Conservation (phyloP, 1,140 invertebrate genomes). For the Platorchestia sp. region DNA sequence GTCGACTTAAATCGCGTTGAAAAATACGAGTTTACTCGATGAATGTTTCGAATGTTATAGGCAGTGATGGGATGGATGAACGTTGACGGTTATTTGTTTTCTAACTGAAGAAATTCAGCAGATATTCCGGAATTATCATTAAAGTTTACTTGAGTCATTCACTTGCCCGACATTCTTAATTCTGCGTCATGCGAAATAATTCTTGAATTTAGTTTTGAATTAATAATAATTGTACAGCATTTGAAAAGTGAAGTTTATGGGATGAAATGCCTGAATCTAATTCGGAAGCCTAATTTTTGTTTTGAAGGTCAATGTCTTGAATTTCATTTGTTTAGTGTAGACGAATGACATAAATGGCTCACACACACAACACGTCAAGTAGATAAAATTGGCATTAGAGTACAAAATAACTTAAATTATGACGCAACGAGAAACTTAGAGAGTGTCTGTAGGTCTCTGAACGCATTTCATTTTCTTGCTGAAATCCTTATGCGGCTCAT, state of each 20-base stretch:
- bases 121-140: no score
- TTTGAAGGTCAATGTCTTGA: neutral
- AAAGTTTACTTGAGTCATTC: no score
- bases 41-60: no score
- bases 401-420: neutral
- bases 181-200: no score
- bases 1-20: neutral
- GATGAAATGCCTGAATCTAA: neutral
- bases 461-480: neutral
- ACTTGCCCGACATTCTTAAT: no score
- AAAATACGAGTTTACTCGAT: neutral
- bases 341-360: neutral
- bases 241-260: neutral
- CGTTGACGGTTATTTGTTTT: no score
- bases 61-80: no score
- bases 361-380: neutral
- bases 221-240: no score
- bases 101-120: no score
- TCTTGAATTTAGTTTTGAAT: no score
- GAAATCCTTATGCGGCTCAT: neutral
- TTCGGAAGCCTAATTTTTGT: neutral
- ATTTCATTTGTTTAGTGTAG: neutral
- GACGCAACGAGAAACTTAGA: neutral
- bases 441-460: neutral
- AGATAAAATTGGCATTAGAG: neutral